Evolutionary conservation across 2,888 invertebrate species (phyloP).

Genomic region (Tigriopus californicus): DNA sequence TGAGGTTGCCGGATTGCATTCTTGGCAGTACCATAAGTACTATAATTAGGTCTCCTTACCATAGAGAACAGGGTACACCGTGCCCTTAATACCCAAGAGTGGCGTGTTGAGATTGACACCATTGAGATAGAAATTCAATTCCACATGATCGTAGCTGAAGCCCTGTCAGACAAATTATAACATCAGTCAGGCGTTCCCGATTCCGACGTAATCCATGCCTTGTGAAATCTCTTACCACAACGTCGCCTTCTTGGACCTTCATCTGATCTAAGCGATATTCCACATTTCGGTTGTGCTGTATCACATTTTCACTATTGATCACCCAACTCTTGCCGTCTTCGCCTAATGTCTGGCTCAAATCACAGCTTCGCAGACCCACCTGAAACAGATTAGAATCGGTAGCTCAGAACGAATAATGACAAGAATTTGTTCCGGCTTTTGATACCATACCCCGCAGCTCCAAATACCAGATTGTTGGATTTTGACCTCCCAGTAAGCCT

Average conservation of each 20-base stretch:
- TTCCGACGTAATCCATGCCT: not conserved
- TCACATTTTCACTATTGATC: not conserved
- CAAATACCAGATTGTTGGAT: constrained; percentile 40
- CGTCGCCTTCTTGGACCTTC: constrained; percentile 8
- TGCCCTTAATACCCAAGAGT: constrained; percentile 68
- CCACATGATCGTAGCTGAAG: constrained; percentile 84
- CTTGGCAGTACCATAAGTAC: not conserved
- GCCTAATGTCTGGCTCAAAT: constrained; percentile 6
- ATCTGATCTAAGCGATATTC: constrained; percentile 1
- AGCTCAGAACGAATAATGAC: too few relatives aligned
- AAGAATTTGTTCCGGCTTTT: too few relatives aligned
- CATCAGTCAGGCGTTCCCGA: not conserved
- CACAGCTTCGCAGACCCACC: constrained; percentile 2
- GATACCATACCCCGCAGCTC: constrained; percentile 51
- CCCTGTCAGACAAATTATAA: constrained; percentile 38
- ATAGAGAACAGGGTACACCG: constrained; percentile 76
- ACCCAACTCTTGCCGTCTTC: not conserved
- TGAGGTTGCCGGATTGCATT: too few relatives aligned
- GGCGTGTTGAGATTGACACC: constrained; percentile 69
- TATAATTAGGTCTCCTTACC: constrained; percentile 38
- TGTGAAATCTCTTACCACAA: constrained; percentile 33
- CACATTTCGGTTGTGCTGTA: not conserved
- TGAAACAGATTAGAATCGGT: too few relatives aligned
- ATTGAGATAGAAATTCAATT: constrained; percentile 82
- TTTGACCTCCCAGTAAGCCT: constrained; percentile 5